A percentile compares a stretch with the other conserved stretches of the same genome.
phyloP scores from a whole-genome alignment of 2,797 vertebrate genomes.

The Molossus alvarezi region DNA sequence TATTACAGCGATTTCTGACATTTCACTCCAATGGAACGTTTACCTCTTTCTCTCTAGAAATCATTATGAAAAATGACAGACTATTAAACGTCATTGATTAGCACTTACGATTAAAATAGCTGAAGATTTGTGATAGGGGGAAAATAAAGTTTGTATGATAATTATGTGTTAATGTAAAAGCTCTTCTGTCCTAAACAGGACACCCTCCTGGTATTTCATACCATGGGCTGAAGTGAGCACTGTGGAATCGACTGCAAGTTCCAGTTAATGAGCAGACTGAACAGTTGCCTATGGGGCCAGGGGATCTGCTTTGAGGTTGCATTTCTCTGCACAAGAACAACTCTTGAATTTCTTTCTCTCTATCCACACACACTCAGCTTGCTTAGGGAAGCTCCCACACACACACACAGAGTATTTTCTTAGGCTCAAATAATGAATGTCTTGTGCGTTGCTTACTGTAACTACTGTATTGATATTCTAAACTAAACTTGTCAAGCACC shows the following conservation, averaged over 20 bases:
- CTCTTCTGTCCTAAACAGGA: neutral
- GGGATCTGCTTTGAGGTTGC: slow-evolving; percentile 45
- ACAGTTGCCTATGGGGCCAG: slow-evolving; percentile 60
- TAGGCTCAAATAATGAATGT: slow-evolving; percentile 56
- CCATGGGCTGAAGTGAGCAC: slow-evolving; percentile 46
- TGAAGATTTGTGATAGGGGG: slow-evolving; percentile 32
- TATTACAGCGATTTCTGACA: neutral
- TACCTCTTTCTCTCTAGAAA: slow-evolving; percentile 39
- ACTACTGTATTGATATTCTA: slow-evolving; percentile 74
- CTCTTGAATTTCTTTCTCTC: neutral
- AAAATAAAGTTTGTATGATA: slow-evolving; percentile 67
- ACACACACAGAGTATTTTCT: slow-evolving; percentile 2
- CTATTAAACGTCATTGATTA: slow-evolving; percentile 75
- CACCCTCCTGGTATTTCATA: neutral
- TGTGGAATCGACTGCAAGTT: slow-evolving; percentile 60
- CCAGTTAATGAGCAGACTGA: slow-evolving; percentile 76
- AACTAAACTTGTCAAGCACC: slow-evolving; percentile 69
- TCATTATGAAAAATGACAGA: slow-evolving; percentile 66
- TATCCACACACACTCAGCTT: slow-evolving; percentile 36
- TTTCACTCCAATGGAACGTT: slow-evolving; percentile 72
- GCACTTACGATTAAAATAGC: slow-evolving; percentile 68
- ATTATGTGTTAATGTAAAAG: neutral
- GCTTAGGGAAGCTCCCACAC: neutral
- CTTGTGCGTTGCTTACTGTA: slow-evolving; percentile 36
- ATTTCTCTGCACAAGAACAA: slow-evolving; percentile 43